Conservation (phyloP, 2,113 vertebrate species). For the Pseudopodoces humilis region DNA sequence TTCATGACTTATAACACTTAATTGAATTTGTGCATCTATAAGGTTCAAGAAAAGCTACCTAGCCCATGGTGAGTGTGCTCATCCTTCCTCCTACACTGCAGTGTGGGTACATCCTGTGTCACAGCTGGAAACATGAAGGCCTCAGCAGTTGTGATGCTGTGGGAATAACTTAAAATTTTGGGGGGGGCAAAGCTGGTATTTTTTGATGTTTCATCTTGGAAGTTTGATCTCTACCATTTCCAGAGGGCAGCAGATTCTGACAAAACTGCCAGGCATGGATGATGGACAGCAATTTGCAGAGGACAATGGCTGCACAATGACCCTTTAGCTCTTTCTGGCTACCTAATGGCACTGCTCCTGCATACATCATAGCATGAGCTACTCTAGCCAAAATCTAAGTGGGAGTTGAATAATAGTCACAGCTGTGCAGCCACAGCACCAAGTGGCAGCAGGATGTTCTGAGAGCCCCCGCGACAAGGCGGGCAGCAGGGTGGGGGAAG, state of each 20-base stretch:
- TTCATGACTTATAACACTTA: neutral
- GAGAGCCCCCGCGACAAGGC: fast-evolving
- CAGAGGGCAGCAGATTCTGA: neutral
- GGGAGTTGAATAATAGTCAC: neutral
- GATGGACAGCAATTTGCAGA: neutral
- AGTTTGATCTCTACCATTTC: neutral
- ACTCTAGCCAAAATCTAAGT: neutral
- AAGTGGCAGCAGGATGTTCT: neutral
- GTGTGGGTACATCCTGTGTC: too few relatives aligned
- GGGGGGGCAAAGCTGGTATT: fast-evolving
- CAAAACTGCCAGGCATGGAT: neutral
- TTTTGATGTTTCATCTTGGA: neutral
- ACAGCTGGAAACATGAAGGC: neutral
- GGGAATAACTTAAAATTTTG: neutral
- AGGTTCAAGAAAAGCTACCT: neutral
- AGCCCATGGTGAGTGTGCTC: neutral
- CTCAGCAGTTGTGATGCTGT: neutral
- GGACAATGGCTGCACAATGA: neutral
- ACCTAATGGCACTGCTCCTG: neutral
- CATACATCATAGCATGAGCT: neutral
- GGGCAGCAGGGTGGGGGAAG: neutral
- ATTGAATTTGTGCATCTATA: neutral
- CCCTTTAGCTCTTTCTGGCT: neutral
- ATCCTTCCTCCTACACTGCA: neutral
- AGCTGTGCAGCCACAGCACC: neutral